These are phyloP conservation scores for Phaedon cochleariae DNA, from an alignment of 2,888 invertebrate species.

Conservation along the genomic window DNA sequence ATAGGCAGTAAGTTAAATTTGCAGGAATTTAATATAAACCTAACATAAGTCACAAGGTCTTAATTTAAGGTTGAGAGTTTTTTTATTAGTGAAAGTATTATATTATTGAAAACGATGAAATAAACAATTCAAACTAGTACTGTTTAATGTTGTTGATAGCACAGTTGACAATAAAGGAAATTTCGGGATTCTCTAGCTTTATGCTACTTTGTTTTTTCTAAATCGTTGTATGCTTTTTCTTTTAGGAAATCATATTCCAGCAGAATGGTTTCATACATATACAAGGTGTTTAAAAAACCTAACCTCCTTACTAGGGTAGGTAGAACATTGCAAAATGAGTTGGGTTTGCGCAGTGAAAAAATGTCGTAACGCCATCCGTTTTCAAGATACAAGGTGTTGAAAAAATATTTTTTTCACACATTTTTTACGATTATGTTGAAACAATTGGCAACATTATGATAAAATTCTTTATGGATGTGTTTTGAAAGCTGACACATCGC, in stretches of 20 bases:
- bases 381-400: too few relatives aligned
- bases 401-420: too few relatives aligned
- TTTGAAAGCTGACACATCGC: too few relatives aligned
- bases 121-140: constrained; percentile 63
- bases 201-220: constrained; percentile 23
- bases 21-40: constrained; percentile 59
- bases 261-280: not conserved
- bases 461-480: too few relatives aligned
- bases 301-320: too few relatives aligned
- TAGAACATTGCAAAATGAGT: too few relatives aligned
- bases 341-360: too few relatives aligned
- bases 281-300: too few relatives aligned
- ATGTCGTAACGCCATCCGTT: too few relatives aligned
- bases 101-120: constrained; percentile 63
- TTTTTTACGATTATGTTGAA: too few relatives aligned
- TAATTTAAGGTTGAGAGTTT: constrained; percentile 61
- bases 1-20: constrained; percentile 58
- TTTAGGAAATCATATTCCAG: not conserved
- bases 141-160: constrained; percentile 63
- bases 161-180: constrained; percentile 64
- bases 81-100: constrained; percentile 64
- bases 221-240: not conserved
- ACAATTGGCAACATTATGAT: too few relatives aligned
- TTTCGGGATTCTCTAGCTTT: constrained; percentile 59
- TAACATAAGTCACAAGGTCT: constrained; percentile 60